phyloP scores from a whole-genome alignment of 1,140 invertebrate species.

The Augochlora pura region DNA sequence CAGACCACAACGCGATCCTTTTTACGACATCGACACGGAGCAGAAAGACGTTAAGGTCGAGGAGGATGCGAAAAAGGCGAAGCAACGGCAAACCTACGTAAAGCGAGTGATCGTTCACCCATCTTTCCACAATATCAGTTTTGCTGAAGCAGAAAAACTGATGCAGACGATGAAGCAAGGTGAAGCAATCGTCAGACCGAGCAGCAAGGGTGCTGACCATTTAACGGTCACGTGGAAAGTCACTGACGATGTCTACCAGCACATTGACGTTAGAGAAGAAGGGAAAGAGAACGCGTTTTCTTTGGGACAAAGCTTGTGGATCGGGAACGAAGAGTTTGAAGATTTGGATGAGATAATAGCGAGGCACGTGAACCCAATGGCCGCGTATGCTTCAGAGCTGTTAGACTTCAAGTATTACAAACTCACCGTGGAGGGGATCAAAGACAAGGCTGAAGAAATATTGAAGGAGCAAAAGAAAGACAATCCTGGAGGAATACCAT shows the following conservation, averaged over 20 bases:
- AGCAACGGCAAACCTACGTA: conserved; percentile 90
- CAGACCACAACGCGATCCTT: conserved; percentile 92
- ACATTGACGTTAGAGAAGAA: conserved; percentile 97
- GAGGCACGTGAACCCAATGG: conserved; percentile 97
- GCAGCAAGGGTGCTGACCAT: conserved; percentile 97
- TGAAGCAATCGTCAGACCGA: conserved; percentile 97
- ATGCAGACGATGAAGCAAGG: conserved; percentile 96
- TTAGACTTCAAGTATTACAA: conserved; percentile 96
- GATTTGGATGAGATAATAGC: conserved; percentile 99
- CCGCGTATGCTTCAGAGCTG: conserved; percentile 93
- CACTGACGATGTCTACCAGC: conserved; percentile 94
- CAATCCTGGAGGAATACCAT: conserved; percentile 94
- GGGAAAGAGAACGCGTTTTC: conserved; percentile 98
- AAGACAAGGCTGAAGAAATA: conserved; percentile 93
- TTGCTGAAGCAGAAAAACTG: conserved; percentile 93
- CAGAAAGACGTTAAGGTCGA: conserved; percentile 89
- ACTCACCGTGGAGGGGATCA: conserved; percentile 84
- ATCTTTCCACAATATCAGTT: conserved; percentile 98
- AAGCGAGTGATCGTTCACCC: conserved; percentile 99
- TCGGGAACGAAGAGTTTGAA: conserved; percentile 95
- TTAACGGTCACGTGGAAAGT: conserved; percentile 99
- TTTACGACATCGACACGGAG: conserved; percentile 94
- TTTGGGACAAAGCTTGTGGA: conserved; percentile 92
- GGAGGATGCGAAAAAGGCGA: conserved; percentile 90
- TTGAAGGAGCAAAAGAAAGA: conserved; percentile 92